phyloP scores from a whole-genome alignment of 1,140 invertebrate species.

The Archegozetes longisetosus region DNA sequence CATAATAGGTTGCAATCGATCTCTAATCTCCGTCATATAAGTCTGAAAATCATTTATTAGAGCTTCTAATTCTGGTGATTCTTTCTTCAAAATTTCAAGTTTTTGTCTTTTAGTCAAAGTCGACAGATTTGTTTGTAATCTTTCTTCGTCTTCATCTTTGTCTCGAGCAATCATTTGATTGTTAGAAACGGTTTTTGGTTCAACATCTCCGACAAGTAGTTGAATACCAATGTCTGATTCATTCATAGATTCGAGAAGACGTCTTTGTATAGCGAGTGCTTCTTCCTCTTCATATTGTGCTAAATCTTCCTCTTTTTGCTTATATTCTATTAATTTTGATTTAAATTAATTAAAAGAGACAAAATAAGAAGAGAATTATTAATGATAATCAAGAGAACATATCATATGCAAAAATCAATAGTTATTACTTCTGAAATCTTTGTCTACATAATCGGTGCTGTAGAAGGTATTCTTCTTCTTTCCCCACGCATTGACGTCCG shows the following conservation, averaged over 20 bases:
- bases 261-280: slow-evolving; percentile 21
- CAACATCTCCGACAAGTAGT: slow-evolving; percentile 70
- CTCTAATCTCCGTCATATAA: slow-evolving; percentile 35
- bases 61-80: slow-evolving; percentile 17
- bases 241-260: slow-evolving; percentile 16
- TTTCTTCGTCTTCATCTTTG: slow-evolving; percentile 33
- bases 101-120: slow-evolving; percentile 25
- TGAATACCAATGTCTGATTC: slow-evolving; percentile 34
- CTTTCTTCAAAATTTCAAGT: slow-evolving; percentile 23
- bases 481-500: slow-evolving; percentile 52
- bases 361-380: slow-evolving; percentile 12
- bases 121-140: slow-evolving; percentile 26
- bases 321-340: slow-evolving; percentile 19
- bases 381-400: too few species aligned
- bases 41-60: slow-evolving; percentile 20
- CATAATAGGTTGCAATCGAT: slow-evolving; percentile 31
- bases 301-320: slow-evolving; percentile 24
- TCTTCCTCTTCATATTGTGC: slow-evolving; percentile 22
- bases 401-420: too few species aligned
- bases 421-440: slow-evolving; percentile 53
- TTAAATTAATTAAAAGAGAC: not conserved
- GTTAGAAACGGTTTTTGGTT: slow-evolving; percentile 60
- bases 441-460: slow-evolving; percentile 70
- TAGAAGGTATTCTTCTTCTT: slow-evolving; percentile 58
- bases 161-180: slow-evolving; percentile 46